A percentile compares a stretch with the other conserved stretches of the same genome.
phyloP scores from a whole-genome alignment of 2,113 vertebrate species.

The Catharus fuscescens region DNA sequence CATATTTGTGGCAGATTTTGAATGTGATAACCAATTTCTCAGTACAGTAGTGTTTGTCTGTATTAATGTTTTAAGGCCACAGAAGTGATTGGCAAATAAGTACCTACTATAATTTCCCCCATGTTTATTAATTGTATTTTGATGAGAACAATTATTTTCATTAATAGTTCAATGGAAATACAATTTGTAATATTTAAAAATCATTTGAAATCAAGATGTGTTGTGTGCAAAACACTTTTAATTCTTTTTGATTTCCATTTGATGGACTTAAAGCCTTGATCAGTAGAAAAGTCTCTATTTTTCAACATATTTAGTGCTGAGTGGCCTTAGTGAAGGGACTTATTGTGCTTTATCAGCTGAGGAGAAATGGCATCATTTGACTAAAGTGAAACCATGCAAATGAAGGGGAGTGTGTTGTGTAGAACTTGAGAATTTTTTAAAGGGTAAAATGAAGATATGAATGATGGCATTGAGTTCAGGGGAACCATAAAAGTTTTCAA shows the following conservation, averaged over 20 bases:
- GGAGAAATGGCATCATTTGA: background rate
- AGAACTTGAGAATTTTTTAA: background rate
- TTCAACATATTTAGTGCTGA: background rate
- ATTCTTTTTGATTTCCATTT: background rate
- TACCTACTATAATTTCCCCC: background rate
- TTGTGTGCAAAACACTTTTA: background rate
- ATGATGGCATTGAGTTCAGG: background rate
- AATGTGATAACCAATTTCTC: background rate
- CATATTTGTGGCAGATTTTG: background rate
- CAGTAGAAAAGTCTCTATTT: background rate
- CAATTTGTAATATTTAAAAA: background rate
- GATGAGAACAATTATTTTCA: background rate
- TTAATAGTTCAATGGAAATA: background rate
- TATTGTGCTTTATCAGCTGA: background rate
- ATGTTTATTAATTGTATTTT: background rate
- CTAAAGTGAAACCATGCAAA: background rate
- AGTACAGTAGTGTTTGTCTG: background rate
- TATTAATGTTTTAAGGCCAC: background rate
- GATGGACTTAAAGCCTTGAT: background rate
- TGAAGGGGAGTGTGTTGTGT: background rate
- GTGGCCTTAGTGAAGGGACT: background rate
- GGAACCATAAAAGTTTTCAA: background rate
- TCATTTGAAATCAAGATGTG: background rate
- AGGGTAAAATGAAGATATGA: background rate
- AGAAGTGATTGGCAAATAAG: background rate